Percentiles rank a stretch among this genome's conserved stretches.
Evolutionary conservation across 2,113 vertebrate species (phyloP).

Genomic region (Thunnus thynnus): DNA sequence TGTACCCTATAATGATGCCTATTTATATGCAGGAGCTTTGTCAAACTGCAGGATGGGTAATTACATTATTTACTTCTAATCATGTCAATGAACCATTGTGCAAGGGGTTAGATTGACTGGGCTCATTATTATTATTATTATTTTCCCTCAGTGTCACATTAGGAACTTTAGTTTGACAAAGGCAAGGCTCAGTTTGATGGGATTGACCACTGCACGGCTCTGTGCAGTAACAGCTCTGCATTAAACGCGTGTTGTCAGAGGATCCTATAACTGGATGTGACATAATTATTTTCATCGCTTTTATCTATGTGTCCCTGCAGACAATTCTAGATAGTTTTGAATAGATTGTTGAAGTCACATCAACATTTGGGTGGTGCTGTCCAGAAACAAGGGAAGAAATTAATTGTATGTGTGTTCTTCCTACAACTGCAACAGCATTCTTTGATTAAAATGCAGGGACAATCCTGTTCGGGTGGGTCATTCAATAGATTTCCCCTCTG

Average conservation of each 20-base stretch:
- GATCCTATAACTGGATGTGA: conserved; percentile 42
- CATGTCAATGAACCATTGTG: conserved; percentile 79
- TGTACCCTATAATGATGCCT: conserved; percentile 84
- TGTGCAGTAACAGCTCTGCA: conserved; percentile 27
- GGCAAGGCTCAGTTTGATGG: conserved; percentile 32
- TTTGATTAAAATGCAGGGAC: conserved; percentile 1
- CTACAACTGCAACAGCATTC: neutral
- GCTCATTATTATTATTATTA: conserved; percentile 60
- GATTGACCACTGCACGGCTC: conserved; percentile 43
- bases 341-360: conserved; percentile 17
- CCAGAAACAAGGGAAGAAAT: neutral
- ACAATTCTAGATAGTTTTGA: conserved; percentile 27
- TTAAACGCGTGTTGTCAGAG: conserved; percentile 32
- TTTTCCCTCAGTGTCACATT: conserved; percentile 57
- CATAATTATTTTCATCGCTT: conserved; percentile 52
- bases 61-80: conserved; percentile 84
- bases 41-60: conserved; percentile 71
- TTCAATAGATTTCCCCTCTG: neutral
- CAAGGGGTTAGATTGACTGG: conserved; percentile 63
- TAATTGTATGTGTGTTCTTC: neutral
- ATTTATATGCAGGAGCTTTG: conserved; percentile 83
- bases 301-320: conserved; percentile 17
- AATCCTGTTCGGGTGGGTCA: neutral
- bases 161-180: conserved; percentile 52
- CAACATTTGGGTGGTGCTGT: neutral